Evolutionary conservation across 2,797 vertebrate genomes (phyloP).

Genomic region (Pantherophis vulpinus): DNA sequence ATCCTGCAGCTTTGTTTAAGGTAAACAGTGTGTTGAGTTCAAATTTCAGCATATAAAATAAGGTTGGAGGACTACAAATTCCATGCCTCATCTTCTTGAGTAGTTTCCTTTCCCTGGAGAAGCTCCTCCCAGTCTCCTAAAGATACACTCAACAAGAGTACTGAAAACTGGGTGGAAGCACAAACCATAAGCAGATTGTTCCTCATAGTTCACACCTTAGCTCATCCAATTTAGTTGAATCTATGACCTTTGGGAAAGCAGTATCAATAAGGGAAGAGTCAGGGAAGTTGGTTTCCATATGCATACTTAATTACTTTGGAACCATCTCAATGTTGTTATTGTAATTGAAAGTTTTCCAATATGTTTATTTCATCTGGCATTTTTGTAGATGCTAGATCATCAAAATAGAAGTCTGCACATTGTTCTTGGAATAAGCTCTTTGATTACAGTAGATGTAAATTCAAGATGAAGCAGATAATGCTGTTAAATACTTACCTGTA

Average conservation of each 20-base stretch:
- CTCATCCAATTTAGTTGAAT: background rate
- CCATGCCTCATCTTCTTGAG: background rate
- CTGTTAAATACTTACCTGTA: background rate
- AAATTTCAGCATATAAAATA: background rate
- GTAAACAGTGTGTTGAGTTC: background rate
- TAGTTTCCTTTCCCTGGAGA: background rate
- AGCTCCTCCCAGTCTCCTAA: background rate
- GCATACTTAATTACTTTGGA: background rate
- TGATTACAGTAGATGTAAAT: background rate
- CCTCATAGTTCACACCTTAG: background rate
- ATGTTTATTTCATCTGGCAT: background rate
- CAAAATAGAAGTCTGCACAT: background rate
- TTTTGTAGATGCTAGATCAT: background rate
- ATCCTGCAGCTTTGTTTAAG: background rate
- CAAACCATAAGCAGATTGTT: background rate
- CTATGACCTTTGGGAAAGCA: background rate
- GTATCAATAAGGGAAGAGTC: background rate
- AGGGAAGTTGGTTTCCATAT: background rate
- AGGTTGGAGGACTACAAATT: background rate
- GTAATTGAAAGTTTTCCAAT: background rate
- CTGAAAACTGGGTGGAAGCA: background rate
- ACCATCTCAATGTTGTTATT: background rate
- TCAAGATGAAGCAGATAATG: background rate
- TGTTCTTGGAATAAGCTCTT: background rate
- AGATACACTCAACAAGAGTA: background rate